Evolutionary conservation across 2,113 vertebrate genomes (phyloP), one percentile per base, ranked within the genome.

Genomic region (Epinephelus cyanopodus): DNA sequence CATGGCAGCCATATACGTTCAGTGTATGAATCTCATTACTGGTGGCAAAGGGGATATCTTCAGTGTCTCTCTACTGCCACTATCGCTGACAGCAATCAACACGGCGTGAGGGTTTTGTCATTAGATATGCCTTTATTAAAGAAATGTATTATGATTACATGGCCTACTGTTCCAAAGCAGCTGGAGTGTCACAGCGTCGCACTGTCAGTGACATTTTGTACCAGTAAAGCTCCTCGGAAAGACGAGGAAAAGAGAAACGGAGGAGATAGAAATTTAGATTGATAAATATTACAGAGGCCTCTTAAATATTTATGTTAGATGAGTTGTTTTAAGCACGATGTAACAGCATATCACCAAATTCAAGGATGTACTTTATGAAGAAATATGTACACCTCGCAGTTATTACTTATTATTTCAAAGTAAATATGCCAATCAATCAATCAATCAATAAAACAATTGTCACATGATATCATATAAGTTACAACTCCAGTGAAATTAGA

Each of bases 1-100:
- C 89, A 90, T 90, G 79, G 81, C 82, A 89, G 87, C 81, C 81
- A 74, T 82, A 90, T 93, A 87, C 64, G 81, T 89, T 78, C 71
- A 73, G 64, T 78, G 88, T 77, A 82, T 93, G 92, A 91, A 93
- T 93, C 86, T 92, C 87, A 94, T 94, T 92, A 94, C 90, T 92
- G 60, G 74, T 83, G 88, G 85, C 87, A 90, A 88, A 92, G 77
- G 64, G 84, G 91, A 79, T 90, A 87, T 87, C 83, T 85, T 52
- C 81, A 27, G 45, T 80, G 85, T 85, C 81, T 83, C 69, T 76
- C 66, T 61, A 19, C 69, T 81, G 85, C 56, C 90, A 68, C 79
- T 90, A 89, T 93, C 91, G 74, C 82, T 89, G 87, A 90, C 90
- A 88, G 90, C 87, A 76, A 88, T 92, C 92, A 90, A 87, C 80